Evolutionary conservation across 2,888 invertebrate genomes (phyloP).

Genomic region (Thymelicus lineola): DNA sequence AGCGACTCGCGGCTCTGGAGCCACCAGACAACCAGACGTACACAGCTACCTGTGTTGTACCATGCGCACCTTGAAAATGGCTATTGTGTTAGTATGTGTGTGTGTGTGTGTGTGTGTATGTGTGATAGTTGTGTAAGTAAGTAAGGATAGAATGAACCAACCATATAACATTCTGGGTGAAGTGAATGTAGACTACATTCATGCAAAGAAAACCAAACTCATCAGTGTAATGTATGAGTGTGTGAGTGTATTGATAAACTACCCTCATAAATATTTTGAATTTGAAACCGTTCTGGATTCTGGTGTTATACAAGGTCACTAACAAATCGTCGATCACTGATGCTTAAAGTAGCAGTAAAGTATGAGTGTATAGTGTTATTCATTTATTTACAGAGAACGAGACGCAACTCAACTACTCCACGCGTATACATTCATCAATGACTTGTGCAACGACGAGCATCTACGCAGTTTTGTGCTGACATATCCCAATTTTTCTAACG

Average conservation of each 20-base stretch:
- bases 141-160: too few species aligned
- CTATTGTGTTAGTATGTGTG: slow-evolving; percentile 59
- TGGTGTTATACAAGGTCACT: too few species aligned
- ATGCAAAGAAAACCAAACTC: too few species aligned
- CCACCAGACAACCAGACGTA: slow-evolving; percentile 65
- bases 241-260: too few species aligned
- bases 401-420: slow-evolving; percentile 73
- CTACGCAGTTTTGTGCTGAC: slow-evolving; percentile 65
- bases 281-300: too few species aligned
- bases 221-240: too few species aligned
- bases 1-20: slow-evolving; percentile 65
- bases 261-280: too few species aligned
- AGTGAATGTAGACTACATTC: too few species aligned
- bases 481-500: slow-evolving; percentile 64
- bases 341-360: too few species aligned
- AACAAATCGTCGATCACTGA: too few species aligned
- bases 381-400: slow-evolving; percentile 66
- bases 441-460: slow-evolving; percentile 67
- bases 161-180: too few species aligned
- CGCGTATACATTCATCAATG: slow-evolving; percentile 74
- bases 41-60: slow-evolving; percentile 77
- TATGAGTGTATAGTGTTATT: not conserved
- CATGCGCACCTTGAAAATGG: slow-evolving; percentile 72
- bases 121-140: too few species aligned
- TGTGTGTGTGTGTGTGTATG: not conserved